Conservation (phyloP, 2,888 invertebrate species). For the Galerucella calmariensis region DNA sequence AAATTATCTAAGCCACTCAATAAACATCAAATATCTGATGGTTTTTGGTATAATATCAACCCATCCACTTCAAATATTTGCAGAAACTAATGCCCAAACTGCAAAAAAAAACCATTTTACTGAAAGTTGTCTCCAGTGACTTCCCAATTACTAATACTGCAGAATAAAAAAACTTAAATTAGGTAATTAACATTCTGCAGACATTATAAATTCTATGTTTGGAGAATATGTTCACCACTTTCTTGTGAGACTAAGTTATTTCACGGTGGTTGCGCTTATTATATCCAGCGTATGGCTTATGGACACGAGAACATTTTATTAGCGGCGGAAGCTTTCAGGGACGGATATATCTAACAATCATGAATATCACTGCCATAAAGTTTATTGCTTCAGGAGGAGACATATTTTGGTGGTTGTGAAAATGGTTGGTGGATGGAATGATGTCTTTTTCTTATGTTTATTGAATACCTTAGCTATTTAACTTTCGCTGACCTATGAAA, state of each 20-base stretch:
- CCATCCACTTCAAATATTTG: too few relatives aligned
- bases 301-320: slow-evolving; percentile 15
- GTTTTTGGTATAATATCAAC: too few relatives aligned
- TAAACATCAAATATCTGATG: too few relatives aligned
- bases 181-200: too few relatives aligned
- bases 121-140: too few relatives aligned
- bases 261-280: slow-evolving; percentile 2
- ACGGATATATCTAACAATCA: slow-evolving; percentile 9
- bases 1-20: too few relatives aligned
- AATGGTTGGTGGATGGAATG: background rate
- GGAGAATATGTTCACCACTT: background rate
- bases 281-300: background rate
- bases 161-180: too few relatives aligned
- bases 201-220: background rate
- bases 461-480: too few relatives aligned
- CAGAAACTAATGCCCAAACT: too few relatives aligned
- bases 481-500: too few relatives aligned
- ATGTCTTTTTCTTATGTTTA: background rate
- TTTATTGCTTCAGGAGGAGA: slow-evolving; percentile 5
- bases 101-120: too few relatives aligned
- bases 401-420: slow-evolving; percentile 15
- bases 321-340: slow-evolving; percentile 5
- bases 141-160: too few relatives aligned
- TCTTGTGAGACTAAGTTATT: background rate
- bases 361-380: slow-evolving; percentile 19